Percentiles rank a stretch among this genome's conserved stretches.
Evolutionary conservation across 2,113 vertebrate species (phyloP).

Genomic region (Cisticola juncidis): DNA sequence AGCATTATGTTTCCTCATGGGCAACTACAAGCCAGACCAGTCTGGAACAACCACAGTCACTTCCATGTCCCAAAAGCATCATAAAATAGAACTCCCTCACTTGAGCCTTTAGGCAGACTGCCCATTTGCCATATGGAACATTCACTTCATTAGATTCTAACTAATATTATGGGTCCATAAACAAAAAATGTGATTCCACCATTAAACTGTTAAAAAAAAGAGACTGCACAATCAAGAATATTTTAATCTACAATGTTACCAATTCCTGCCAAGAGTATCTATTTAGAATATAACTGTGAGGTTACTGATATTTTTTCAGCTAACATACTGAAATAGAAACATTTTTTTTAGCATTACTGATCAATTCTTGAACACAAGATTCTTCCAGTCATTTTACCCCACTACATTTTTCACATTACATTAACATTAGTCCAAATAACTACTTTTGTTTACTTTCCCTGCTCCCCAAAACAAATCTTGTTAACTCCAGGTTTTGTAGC

Average conservation of each 20-base stretch:
- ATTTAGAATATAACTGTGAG: neutral
- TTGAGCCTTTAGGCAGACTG: neutral
- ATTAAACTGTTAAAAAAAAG: neutral
- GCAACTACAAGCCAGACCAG: neutral
- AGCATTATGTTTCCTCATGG: neutral
- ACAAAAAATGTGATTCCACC: neutral
- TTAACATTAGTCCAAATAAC: neutral
- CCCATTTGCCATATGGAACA: neutral
- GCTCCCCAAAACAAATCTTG: neutral
- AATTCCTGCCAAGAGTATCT: neutral
- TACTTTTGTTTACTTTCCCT: neutral
- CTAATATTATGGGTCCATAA: neutral
- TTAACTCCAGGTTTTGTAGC: neutral
- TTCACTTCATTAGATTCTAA: neutral
- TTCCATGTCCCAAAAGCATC: neutral
- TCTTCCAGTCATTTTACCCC: neutral
- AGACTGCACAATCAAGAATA: neutral
- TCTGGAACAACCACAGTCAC: neutral
- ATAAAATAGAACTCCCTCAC: neutral
- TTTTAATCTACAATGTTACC: neutral
- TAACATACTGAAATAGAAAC: neutral
- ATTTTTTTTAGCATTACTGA: neutral
- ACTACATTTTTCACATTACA: neutral
- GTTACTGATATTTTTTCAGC: neutral
- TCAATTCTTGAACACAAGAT: neutral